Evolutionary conservation across 1,140 invertebrate genomes (phyloP), one percentile per base, ranked within the genome.

Genomic region (Acromyrmex charruanus): DNA sequence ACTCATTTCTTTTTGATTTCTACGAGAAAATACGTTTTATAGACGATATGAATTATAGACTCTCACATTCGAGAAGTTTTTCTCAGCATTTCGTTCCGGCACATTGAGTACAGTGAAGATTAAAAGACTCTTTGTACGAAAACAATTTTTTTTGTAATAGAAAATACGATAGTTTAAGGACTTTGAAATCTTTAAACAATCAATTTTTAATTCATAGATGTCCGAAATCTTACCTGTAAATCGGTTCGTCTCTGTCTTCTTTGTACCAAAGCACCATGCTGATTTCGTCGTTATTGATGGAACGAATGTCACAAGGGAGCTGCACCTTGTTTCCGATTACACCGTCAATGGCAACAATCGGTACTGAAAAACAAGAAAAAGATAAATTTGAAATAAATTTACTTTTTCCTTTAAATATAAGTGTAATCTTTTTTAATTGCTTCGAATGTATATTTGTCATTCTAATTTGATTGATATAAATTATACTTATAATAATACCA

Each of bases 191-290:
- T 44, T 44, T 3, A 18, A 66, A 35, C 16, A 51, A 79, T 55
- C 5, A 16, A 0, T 25, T n/a, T 10, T 51, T 51, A 44, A 10
- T 18, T 61, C 25, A 21, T 16, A n/a, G 44, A 65, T 65, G 25
- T 65, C 28, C 12, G 1, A 2, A 21, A 31, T 79, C 90, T 94
- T 94, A 96, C 96, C 95, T 96, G 92, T 96, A 97, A 81, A 96
- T 95, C 44, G 96, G 96, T 18, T 96, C 95, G 0, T 94, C 95
- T 28, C 93, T 95, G 21, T 95, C 96, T 89, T 96, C 96, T 85
- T 95, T 96, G 90, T 96, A 96, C 96, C 96, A 97, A 16, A 97
- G 91, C 7, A 96, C 96, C 94, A 97, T 95, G 89, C 94, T 95
- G 21, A 96, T 94, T 3, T 93, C 93, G 87, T 96, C 96, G 74